phyloP scores from a whole-genome alignment of 1,140 invertebrate genomes.

The Heliothis subflexa region DNA sequence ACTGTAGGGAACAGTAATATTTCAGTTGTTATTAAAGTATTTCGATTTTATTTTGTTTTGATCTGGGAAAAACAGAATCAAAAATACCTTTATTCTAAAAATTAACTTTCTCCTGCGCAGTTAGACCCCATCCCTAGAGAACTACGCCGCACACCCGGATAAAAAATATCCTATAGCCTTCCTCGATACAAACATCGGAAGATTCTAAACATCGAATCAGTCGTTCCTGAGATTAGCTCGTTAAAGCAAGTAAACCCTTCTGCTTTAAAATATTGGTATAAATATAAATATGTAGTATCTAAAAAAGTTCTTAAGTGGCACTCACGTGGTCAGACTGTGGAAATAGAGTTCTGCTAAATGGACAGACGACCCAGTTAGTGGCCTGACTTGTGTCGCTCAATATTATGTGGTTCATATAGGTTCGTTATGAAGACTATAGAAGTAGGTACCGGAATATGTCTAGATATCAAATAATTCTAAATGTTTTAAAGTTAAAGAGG shows the following conservation, averaged over 20 bases:
- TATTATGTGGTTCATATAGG: neutral
- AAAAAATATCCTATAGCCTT: no score
- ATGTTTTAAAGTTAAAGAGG: neutral
- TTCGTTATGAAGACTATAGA: neutral
- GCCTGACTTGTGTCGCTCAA: neutral
- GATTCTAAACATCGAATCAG: no score
- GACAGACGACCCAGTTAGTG: neutral
- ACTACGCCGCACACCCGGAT: no score
- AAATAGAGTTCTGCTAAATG: neutral
- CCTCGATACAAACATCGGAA: no score
- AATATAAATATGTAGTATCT: no score
- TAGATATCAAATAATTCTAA: neutral
- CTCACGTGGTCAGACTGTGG: neutral
- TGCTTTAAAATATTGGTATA: neutral
- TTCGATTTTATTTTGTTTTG: neutral
- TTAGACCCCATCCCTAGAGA: no score
- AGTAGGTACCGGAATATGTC: neutral
- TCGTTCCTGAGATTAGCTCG: no score
- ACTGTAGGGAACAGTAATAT: constrained; percentile 42
- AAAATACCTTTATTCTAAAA: no score
- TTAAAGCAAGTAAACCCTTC: no score
- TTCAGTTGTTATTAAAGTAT: neutral
- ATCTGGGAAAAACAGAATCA: neutral
- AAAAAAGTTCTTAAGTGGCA: constrained; percentile 10
- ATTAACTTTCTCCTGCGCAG: no score